Evolutionary conservation across 2,113 vertebrate species (phyloP).

Genomic region (Lepus europaeus): DNA sequence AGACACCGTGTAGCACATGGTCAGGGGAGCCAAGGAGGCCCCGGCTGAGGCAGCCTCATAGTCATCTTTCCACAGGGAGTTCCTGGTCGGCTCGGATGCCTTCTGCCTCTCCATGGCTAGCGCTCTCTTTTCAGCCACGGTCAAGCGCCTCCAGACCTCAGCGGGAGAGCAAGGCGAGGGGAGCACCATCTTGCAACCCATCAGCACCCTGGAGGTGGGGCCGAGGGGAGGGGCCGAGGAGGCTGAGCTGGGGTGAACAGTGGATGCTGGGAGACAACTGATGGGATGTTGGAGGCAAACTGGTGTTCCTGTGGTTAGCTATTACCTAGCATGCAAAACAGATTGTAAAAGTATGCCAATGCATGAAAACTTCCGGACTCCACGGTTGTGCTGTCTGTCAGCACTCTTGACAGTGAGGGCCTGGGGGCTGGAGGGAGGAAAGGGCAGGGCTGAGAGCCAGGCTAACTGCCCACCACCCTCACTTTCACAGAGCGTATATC

Average conservation of each 20-base stretch:
- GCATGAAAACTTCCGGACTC: slow-evolving; percentile 44
- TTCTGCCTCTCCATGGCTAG: slow-evolving; percentile 86
- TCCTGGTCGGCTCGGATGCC: slow-evolving; percentile 84
- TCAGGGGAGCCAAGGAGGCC: background rate
- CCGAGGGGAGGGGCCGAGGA: background rate
- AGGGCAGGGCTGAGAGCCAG: fast-evolving
- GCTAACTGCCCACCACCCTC: background rate
- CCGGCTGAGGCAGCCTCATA: background rate
- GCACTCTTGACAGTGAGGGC: background rate
- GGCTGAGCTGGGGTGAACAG: background rate
- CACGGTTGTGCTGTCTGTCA: background rate
- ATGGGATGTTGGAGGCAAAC: slow-evolving; percentile 17
- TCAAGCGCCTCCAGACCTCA: slow-evolving; percentile 84
- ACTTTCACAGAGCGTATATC: slow-evolving; percentile 82
- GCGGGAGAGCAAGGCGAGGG: slow-evolving; percentile 79
- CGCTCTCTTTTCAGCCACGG: slow-evolving; percentile 82
- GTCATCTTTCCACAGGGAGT: slow-evolving; percentile 85
- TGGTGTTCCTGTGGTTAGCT: slow-evolving; percentile 31
- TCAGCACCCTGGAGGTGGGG: slow-evolving; percentile 85
- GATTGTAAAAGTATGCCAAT: slow-evolving; percentile 66
- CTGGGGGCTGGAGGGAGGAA: background rate
- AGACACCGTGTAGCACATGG: background rate
- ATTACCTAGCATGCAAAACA: slow-evolving; percentile 59
- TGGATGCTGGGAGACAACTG: slow-evolving; percentile 48
- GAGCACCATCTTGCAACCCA: slow-evolving; percentile 83